Evolutionary conservation across 64 coral and sea anemone species (phyloP), one percentile per base, ranked within the genome.

Genomic region (Acropora tenuis): DNA sequence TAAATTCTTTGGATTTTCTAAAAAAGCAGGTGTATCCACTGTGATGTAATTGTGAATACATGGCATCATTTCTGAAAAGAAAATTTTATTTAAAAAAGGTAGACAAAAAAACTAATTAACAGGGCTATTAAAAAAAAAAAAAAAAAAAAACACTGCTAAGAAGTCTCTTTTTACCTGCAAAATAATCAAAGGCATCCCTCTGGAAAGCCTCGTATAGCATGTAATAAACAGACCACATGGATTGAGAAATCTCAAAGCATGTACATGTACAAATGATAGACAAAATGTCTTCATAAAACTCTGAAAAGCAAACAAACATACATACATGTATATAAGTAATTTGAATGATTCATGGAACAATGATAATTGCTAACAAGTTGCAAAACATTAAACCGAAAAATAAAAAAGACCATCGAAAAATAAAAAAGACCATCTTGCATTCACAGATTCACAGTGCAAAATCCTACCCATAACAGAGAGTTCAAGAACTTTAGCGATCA

Each of bases 101-200:
- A 30, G 30, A 30, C 30, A 30, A 30, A 30, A 30, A 30, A 30
- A 30, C 30, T 30, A 30, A 30, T 30, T 30, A 30, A 30, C 30
- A 30, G 30, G 30, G 30, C 30, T 30, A 30, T 30, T 30, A 30
- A 30, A 47, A 87, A 17, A 43, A 77, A 59, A n/a, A 17, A 85
- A 61, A 47, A 18, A 83, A n/a, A 17, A 85, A 61, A 47, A 18
- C 76, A 30, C 30, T 30, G 30, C 30, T 30, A 30, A 30, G 30
- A 30, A 30, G 30, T 30, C 10, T 55, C 6, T 71, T 68, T 41
- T 68, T 94, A 98, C 96, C 96, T 94, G 80, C 53, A 86, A 98
- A 98, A 73, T 80, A 98, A 66, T 98, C 96, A 92, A 98, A 98
- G 1, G 90, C 96, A 86, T 98, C 96, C 66, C 80, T 94, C 72